Evolutionary conservation across 2,113 vertebrate species (phyloP), one percentile per base, ranked within the genome.

Genomic region (Stictonetta naevosa): DNA sequence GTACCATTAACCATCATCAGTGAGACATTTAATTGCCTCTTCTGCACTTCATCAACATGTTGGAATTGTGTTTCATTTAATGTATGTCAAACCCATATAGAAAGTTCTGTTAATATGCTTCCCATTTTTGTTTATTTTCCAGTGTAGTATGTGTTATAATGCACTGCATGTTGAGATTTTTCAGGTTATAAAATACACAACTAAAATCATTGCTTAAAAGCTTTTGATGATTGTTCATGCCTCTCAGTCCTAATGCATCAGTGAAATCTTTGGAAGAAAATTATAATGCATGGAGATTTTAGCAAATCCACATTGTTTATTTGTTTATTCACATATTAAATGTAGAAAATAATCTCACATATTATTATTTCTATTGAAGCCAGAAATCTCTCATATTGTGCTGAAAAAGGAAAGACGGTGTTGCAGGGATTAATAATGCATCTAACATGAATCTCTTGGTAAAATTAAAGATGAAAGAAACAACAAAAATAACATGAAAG

Each of bases 391-490:
- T 82, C 87, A 94, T 29, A 72, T 48, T 89, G 72, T 55, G 66
- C 69, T 79, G 69, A 92, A 93, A 83, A 88, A 69, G 15, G 48
- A 44, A 86, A 67, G n/a, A 75, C 44, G 80, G 59, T 48, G 42
- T 56, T 87, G 83, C 60, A 82, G 62, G 50, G 83, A 96, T 96
- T 93, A 95, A 95, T 85, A 86, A 95, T 85, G 77, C 62, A 92
- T 86, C 73, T 48, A 94, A 89, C 77, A 94, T 90, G 91, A 96
- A 94, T 81, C 68, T 92, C 75, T 83, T 75, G 77, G 85, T 87
- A 84, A 95, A 97, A 96, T 91, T 87, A 74, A 91, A 76, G 83
- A 94, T 89, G 91, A 96, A 97, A 96, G 76, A 95, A 96, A 81
- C 26, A 75, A 86, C 85, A 79, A 81, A 97, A 95, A 95, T 71